These are phyloP conservation scores for Harpagifer antarcticus DNA, from an alignment of 2,797 vertebrate genomes.

Conservation along the genomic window DNA sequence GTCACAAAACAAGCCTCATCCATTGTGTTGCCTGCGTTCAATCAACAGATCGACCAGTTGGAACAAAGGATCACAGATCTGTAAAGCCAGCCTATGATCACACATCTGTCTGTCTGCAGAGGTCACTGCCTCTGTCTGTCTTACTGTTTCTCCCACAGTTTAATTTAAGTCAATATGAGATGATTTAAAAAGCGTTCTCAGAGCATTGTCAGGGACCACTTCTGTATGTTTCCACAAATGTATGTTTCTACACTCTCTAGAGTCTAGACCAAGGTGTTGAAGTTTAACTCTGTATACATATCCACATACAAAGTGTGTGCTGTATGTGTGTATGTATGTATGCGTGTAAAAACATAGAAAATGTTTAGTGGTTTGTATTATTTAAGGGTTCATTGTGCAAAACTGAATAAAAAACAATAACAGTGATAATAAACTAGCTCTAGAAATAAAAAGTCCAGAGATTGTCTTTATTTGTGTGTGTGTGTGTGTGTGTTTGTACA, in stretches of 20 bases:
- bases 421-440: slow-evolving; percentile 88
- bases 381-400: slow-evolving; percentile 92
- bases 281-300: slow-evolving; percentile 80
- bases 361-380: slow-evolving; percentile 90
- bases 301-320: slow-evolving; percentile 79
- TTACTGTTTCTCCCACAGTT: slow-evolving; percentile 48
- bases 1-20: slow-evolving; percentile 22
- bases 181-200: slow-evolving; percentile 61
- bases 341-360: slow-evolving; percentile 79
- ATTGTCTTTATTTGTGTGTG: slow-evolving; percentile 55
- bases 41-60: slow-evolving; percentile 11
- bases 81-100: slow-evolving; percentile 47
- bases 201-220: slow-evolving; percentile 78
- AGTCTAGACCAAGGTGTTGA: slow-evolving; percentile 80
- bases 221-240: slow-evolving; percentile 65
- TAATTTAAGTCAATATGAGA: slow-evolving; percentile 78
- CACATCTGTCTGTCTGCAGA: slow-evolving; percentile 45
- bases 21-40: slow-evolving; percentile 27
- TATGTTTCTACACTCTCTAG: slow-evolving; percentile 75
- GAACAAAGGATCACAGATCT: slow-evolving; percentile 61
- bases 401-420: slow-evolving; percentile 84
- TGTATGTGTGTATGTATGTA: slow-evolving; percentile 80
- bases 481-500: neutral
- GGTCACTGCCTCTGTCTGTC: slow-evolving; percentile 68
- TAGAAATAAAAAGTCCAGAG: slow-evolving; percentile 70